These are phyloP conservation scores for Dicerorhinus sumatrensis DNA, from an alignment of 2,113 vertebrate genomes.

Conservation along the genomic window DNA sequence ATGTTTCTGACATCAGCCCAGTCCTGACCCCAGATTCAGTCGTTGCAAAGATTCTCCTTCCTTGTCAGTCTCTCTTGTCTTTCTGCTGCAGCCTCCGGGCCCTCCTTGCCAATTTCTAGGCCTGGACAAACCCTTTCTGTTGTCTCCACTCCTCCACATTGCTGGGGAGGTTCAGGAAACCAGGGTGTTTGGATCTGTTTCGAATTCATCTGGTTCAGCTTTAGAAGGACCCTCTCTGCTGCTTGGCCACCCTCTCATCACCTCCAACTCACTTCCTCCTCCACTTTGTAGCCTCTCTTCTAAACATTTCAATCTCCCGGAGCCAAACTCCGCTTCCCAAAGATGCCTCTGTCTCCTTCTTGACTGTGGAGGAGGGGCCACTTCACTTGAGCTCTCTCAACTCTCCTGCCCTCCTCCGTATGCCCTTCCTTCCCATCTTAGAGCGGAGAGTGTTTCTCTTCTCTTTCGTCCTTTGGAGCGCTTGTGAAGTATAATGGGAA, in stretches of 20 bases:
- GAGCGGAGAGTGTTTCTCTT: background rate
- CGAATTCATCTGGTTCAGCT: background rate
- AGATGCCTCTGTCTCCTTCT: background rate
- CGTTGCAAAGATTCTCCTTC: background rate
- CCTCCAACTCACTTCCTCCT: background rate
- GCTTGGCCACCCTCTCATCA: background rate
- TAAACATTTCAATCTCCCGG: background rate
- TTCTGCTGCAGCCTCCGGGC: background rate
- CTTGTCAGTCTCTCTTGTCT: background rate
- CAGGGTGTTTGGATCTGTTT: background rate
- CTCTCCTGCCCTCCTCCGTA: background rate
- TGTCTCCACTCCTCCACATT: background rate
- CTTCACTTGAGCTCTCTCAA: background rate
- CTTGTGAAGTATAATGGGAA: background rate
- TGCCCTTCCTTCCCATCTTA: background rate
- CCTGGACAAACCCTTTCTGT: background rate
- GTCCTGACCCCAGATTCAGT: background rate
- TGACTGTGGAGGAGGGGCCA: background rate
- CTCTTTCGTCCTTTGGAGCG: background rate
- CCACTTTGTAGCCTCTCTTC: background rate
- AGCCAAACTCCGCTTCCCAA: background rate
- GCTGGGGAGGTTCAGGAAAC: background rate
- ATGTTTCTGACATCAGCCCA: background rate
- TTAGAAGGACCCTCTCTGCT: background rate
- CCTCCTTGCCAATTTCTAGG: background rate